A percentile compares a stretch with the other conserved stretches of the same genome.
These are phyloP conservation scores for Scaptomyza tumidula DNA, from an alignment of 2,888 invertebrate species.

Conservation along the genomic window DNA sequence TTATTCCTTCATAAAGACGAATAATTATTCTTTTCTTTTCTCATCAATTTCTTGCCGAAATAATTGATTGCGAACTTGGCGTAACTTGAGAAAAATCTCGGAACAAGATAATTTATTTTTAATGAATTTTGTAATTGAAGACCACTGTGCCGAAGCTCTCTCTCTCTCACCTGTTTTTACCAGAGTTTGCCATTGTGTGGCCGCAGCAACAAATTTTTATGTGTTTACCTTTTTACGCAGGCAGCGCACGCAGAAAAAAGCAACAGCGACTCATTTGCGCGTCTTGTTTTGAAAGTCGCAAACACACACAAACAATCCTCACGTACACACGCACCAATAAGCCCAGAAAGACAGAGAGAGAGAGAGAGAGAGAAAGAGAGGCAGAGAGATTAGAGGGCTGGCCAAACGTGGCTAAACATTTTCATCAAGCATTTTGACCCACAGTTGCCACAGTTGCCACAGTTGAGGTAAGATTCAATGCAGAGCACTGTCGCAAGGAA, in stretches of 20 bases:
- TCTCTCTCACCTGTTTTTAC: neutral
- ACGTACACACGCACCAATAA: slow-evolving; percentile 24
- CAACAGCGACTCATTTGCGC: slow-evolving; percentile 38
- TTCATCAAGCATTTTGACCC: slow-evolving; percentile 53
- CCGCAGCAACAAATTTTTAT: slow-evolving; percentile 73
- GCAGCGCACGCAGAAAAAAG: slow-evolving; percentile 46
- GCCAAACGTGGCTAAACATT: slow-evolving; percentile 27
- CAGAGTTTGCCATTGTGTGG: slow-evolving; percentile 33
- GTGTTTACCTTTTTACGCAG: slow-evolving; percentile 69
- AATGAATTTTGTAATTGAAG: slow-evolving; percentile 1
- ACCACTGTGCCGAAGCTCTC: slow-evolving; percentile 26
- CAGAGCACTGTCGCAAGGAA: slow-evolving; percentile 26
- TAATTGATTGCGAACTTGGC: no score
- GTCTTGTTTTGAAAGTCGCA: slow-evolving; percentile 31
- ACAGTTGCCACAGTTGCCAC: slow-evolving; percentile 34
- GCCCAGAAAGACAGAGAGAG: neutral
- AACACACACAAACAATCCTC: slow-evolving; percentile 13
- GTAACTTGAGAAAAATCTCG: neutral
- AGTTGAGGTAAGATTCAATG: slow-evolving; percentile 2
- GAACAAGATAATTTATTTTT: slow-evolving; percentile 1
- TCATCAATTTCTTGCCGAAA: no score
- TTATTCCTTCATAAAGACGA: neutral
- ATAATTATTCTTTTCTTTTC: neutral
- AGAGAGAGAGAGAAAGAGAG: neutral
- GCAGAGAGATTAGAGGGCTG: neutral